Conservation (phyloP, 2,113 vertebrate genomes). For the Ammospiza nelsoni region DNA sequence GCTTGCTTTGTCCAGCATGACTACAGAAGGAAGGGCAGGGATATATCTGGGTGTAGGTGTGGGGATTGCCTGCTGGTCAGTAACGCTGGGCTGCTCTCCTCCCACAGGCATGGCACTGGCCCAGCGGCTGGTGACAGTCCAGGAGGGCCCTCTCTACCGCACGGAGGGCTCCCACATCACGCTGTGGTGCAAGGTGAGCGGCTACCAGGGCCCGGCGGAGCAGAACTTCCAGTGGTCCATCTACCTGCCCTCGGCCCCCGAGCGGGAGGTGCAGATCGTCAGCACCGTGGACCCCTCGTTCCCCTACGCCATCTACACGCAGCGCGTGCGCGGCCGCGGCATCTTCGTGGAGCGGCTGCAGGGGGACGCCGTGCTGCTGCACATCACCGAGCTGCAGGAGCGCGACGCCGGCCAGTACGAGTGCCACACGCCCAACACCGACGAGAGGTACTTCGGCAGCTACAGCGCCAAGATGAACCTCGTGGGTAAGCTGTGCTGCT, state of each 20-base stretch:
- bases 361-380: conserved; percentile 81
- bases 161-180: conserved; percentile 87
- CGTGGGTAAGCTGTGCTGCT: conserved; percentile 80
- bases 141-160: conserved; percentile 88
- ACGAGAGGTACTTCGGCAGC: conserved; percentile 58
- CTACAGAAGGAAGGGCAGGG: background rate
- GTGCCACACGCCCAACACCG: conserved; percentile 79
- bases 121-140: conserved; percentile 87
- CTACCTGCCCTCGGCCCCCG: conserved; percentile 82
- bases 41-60: accelerated
- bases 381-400: conserved; percentile 89
- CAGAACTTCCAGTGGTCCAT: conserved; percentile 94
- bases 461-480: conserved; percentile 85
- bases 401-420: conserved; percentile 84
- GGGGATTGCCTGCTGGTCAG: accelerated
- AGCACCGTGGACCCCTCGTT: conserved; percentile 90
- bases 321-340: conserved; percentile 83
- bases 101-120: conserved; percentile 73
- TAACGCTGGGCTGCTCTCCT: background rate
- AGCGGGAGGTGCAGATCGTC: conserved; percentile 91
- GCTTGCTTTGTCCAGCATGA: accelerated
- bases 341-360: conserved; percentile 89
- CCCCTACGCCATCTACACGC: conserved; percentile 88
- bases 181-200: conserved; percentile 93
- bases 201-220: conserved; percentile 17